Conservation (phyloP, 1,140 invertebrate species). For the Neodiprion virginianus region DNA sequence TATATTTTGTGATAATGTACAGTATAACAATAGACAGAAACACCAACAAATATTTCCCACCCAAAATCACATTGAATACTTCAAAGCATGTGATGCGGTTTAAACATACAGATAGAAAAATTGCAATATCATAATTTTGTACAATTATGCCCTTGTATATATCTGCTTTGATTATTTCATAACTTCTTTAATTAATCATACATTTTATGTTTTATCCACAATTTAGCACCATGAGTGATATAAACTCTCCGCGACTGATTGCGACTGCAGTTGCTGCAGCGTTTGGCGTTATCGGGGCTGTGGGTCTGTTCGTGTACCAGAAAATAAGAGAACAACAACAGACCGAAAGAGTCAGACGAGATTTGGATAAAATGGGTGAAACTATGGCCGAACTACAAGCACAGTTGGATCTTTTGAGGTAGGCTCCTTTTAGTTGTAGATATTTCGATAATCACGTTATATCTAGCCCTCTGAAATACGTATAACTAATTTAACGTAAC, state of each 20-base stretch:
- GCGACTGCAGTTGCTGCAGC: slow-evolving; percentile 60
- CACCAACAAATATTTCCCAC: too few relatives aligned
- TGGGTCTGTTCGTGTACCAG: slow-evolving; percentile 68
- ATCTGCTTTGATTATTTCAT: too few relatives aligned
- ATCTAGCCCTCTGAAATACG: slow-evolving; percentile 17
- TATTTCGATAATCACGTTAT: slow-evolving; percentile 16
- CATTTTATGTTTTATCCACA: too few relatives aligned
- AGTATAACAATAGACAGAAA: too few relatives aligned
- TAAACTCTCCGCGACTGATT: slow-evolving; percentile 43
- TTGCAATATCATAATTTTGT: too few relatives aligned
- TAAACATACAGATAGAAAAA: too few relatives aligned
- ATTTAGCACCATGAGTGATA: slow-evolving; percentile 45
- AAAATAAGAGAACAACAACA: slow-evolving; percentile 67
- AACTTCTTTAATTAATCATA: too few relatives aligned
- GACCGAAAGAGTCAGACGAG: slow-evolving; percentile 58
- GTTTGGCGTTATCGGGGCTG: slow-evolving; percentile 68
- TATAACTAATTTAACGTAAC: slow-evolving; percentile 4
- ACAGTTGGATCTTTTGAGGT: slow-evolving; percentile 50
- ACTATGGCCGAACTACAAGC: slow-evolving; percentile 47
- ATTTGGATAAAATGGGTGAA: slow-evolving; percentile 46
- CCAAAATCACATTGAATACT: too few relatives aligned
- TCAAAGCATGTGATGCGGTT: too few relatives aligned
- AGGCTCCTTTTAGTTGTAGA: slow-evolving; percentile 19
- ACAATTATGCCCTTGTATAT: too few relatives aligned
- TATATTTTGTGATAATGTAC: too few relatives aligned